Conservation (phyloP, 92 coral and sea anemone genomes). For the Muricea muricata region DNA sequence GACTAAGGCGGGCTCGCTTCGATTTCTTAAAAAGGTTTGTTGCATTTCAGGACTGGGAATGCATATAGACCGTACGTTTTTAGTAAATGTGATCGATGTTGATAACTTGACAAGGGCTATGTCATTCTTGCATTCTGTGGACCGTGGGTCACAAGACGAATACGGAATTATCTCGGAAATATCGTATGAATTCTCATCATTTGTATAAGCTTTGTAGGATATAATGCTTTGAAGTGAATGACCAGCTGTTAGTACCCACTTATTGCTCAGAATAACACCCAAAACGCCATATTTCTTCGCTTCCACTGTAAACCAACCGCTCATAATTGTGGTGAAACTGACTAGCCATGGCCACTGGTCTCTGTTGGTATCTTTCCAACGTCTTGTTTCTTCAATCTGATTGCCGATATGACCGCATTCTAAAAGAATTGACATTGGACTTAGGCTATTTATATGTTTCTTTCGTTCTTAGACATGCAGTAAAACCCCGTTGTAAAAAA, state of each 20-base stretch:
- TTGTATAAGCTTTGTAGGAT: not conserved
- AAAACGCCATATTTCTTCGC: conserved; percentile 77
- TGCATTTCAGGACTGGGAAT: conserved; percentile 73
- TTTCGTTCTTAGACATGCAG: too few species aligned
- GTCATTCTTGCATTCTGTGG: conserved; percentile 63
- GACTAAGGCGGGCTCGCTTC: conserved; percentile 70
- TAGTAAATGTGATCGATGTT: conserved; percentile 69
- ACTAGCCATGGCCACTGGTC: conserved; percentile 94
- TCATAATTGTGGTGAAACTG: conserved; percentile 68
- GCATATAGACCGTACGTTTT: conserved; percentile 77
- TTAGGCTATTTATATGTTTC: too few species aligned
- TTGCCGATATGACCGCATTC: conserved; percentile 86
- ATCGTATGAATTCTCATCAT: not conserved
- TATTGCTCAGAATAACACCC: conserved; percentile 85
- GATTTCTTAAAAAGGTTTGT: conserved; percentile 46
- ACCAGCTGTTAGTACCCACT: conserved; percentile 85
- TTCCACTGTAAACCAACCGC: not conserved
- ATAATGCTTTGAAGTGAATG: conserved; percentile 64
- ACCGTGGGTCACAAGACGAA: conserved; percentile 53
- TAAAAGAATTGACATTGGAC: conserved; percentile 34
- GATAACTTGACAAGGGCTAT: conserved; percentile 83
- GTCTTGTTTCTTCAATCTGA: conserved; percentile 50
- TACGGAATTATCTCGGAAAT: not conserved
- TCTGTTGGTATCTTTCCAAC: conserved; percentile 73
- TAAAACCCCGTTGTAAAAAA: too few species aligned